Base-by-base conservation (phyloP, 1,140 invertebrate species). In the Dreissena polymorpha region DNA sequence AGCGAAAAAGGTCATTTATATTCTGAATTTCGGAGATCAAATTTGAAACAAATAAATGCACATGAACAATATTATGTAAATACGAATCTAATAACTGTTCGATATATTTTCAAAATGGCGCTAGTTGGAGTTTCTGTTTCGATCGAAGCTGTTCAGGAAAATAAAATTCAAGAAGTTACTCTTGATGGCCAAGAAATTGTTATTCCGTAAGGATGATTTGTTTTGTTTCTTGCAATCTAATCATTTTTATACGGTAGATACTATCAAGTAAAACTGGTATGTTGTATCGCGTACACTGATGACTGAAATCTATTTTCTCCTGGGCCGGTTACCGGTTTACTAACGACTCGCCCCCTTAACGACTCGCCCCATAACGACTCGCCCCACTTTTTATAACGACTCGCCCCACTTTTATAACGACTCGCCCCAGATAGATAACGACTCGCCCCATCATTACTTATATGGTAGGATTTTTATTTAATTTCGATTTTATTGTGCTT, bases 171-270 rank as follows among this genome's bases (percentile, higher is more conserved):
- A 93, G 98, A 99, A 95, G 98, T 99, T 63, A 96, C 96, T 39
- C 98, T 98, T 88, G 98, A 99, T 96, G 98, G 98, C 71, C 96
- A 97, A 89, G 98, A 99, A 95, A 96, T 98, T 87, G 98, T 98
- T 92, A 97, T 98, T 94, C 96, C 97, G 97, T 98, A 95, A 95
- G 96, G 95, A 83, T 76, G 39, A 51, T 80, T 6, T 5, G 14
- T 29, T 27, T 25, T 25, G 27, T 25, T 25, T 25, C 14, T 21
- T 2, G 1, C 21, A 68, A 2, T 25, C 16, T 16, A 23, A 16
- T 29, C n/a, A n/a, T 1, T 68, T 0, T 68, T 23, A 68, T 25
- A 68, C 14, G 25, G 25, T 21, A 23, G 21, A 63, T 63, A 7
- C 6, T 63, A 5, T 68, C 65, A 39, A 70, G n/a, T 16, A 1